phyloP scores from a whole-genome alignment of 2,113 vertebrate species.

The Cisticola juncidis region DNA sequence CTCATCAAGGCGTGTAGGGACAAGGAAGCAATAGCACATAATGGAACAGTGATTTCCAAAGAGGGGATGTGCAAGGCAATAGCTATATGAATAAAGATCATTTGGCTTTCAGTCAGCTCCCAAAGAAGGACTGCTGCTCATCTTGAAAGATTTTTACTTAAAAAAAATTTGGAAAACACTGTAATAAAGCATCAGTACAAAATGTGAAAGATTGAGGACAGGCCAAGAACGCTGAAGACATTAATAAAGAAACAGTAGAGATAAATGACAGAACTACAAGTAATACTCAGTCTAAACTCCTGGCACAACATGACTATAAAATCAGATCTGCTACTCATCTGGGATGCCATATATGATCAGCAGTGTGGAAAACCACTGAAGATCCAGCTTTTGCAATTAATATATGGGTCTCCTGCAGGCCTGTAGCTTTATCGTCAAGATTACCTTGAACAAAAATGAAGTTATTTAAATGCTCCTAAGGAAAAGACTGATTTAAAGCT shows the following conservation, averaged over 20 bases:
- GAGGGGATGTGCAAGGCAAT: background rate
- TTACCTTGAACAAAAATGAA: background rate
- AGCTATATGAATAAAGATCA: background rate
- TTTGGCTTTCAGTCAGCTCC: constrained; percentile 9
- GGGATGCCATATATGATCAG: background rate
- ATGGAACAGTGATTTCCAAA: constrained; percentile 26
- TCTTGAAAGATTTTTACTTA: constrained; percentile 6
- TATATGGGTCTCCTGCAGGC: background rate
- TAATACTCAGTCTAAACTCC: background rate
- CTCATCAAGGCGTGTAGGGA: background rate
- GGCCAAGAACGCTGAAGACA: background rate
- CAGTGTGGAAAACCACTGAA: background rate
- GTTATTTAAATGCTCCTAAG: background rate
- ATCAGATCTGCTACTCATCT: background rate
- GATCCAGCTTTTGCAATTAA: background rate
- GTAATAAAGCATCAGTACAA: constrained; percentile 26
- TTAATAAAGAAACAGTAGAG: constrained; percentile 24
- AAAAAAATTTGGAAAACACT: constrained; percentile 29
- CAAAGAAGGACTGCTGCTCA: background rate
- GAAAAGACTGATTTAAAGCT: background rate
- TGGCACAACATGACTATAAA: constrained; percentile 10
- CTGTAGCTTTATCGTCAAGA: background rate
- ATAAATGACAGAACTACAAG: constrained; percentile 43
- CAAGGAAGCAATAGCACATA: background rate
- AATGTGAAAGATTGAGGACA: constrained; percentile 51